phyloP scores from a whole-genome alignment of 2,113 vertebrate genomes.

The Sterrhoptilus dennistouni region DNA sequence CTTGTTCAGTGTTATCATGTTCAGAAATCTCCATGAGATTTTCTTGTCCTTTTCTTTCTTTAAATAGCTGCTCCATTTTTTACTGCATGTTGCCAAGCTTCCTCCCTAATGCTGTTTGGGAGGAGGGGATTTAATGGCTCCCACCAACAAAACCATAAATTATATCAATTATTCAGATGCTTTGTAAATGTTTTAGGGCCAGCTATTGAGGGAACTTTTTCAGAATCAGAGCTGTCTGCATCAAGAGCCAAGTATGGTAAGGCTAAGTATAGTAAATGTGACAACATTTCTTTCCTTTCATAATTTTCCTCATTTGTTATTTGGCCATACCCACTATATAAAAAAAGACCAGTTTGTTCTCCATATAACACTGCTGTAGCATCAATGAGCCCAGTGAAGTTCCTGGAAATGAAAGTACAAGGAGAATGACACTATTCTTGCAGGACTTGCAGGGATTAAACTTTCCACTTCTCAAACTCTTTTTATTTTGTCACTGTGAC shows the following conservation, averaged over 20 bases:
- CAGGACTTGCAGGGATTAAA: not conserved
- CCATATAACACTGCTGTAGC: not conserved
- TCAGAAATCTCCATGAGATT: not conserved
- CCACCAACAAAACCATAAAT: conserved; percentile 25
- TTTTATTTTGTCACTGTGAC: not conserved
- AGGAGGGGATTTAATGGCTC: not conserved
- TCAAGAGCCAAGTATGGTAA: not conserved
- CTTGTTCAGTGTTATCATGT: not conserved
- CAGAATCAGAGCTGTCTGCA: not conserved
- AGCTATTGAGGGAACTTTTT: conserved; percentile 47
- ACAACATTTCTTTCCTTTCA: not conserved
- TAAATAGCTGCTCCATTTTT: conserved; percentile 30
- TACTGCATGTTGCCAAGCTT: not conserved
- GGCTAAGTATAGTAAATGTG: not conserved
- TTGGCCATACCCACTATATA: not conserved
- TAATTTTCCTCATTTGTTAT: not conserved
- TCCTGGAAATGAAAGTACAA: not conserved
- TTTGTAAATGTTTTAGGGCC: conserved; percentile 59
- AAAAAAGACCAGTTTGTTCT: not conserved
- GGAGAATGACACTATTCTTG: not conserved
- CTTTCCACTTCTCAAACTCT: conserved; percentile 12
- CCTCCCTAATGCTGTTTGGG: not conserved
- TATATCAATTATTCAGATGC: conserved; percentile 55
- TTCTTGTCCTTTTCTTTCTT: conserved; percentile 23
- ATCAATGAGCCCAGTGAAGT: not conserved